Evolutionary conservation across 2,888 invertebrate genomes (phyloP).

Genomic region (Ochropacha duplaris): DNA sequence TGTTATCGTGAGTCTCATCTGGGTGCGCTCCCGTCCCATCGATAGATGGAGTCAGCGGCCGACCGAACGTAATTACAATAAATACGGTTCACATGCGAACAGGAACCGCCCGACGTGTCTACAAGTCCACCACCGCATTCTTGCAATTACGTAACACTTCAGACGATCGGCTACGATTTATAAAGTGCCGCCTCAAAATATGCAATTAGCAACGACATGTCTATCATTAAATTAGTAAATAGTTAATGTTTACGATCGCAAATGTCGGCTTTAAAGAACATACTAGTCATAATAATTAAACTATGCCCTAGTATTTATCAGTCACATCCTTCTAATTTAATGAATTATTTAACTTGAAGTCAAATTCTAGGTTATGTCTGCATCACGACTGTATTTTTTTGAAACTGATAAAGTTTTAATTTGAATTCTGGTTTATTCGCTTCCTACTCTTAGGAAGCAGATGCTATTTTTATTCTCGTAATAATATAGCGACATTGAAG

Average conservation of each 20-base stretch:
- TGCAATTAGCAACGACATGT: slow-evolving; percentile 11
- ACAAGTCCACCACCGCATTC: slow-evolving; percentile 55
- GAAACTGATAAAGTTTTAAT: background rate
- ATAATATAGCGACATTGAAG: no score
- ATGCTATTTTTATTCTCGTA: no score
- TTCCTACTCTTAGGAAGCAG: no score
- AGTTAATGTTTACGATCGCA: background rate
- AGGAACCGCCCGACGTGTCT: slow-evolving; percentile 55
- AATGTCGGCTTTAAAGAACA: background rate
- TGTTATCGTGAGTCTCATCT: slow-evolving; percentile 44
- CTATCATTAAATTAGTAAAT: background rate
- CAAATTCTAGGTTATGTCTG: background rate
- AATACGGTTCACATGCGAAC: slow-evolving; percentile 69
- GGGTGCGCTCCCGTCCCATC: slow-evolving; percentile 50
- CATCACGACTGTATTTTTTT: background rate
- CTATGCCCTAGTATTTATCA: no score
- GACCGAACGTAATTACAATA: slow-evolving; percentile 74
- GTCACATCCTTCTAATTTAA: no score
- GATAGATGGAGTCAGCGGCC: slow-evolving; percentile 42
- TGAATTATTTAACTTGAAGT: no score
- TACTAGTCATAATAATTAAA: no score
- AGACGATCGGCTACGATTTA: slow-evolving; percentile 27
- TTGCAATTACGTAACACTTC: slow-evolving; percentile 64
- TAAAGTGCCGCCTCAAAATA: slow-evolving; percentile 19
- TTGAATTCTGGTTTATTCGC: no score